A percentile compares a stretch with the other conserved stretches of the same genome.
Evolutionary conservation across 2,797 vertebrate genomes (phyloP).

Genomic region (Melopsittacus undulatus): DNA sequence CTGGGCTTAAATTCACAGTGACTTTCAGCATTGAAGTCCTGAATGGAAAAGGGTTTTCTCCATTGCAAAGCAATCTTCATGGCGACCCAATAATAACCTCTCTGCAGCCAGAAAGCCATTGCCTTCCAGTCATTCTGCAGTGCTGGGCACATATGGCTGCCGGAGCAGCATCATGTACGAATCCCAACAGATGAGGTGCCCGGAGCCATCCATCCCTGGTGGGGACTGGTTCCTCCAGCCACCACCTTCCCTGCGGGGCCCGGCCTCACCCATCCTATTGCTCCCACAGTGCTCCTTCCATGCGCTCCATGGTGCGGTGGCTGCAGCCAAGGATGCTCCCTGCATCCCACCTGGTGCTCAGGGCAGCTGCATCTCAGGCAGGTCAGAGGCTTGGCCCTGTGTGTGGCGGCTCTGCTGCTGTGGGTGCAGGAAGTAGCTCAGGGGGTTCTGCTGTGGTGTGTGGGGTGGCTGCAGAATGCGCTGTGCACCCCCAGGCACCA

Average conservation of each 20-base stretch:
- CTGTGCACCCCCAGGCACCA: conserved; percentile 69
- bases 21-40: conserved; percentile 23
- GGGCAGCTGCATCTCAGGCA: conserved; percentile 84
- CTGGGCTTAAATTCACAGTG: conserved; percentile 59
- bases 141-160: not conserved
- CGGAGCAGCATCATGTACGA: rapidly evolving
- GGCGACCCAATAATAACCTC: not conserved
- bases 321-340: not conserved
- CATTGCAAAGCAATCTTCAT: not conserved
- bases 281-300: rapidly evolving
- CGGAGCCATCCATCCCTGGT: not conserved
- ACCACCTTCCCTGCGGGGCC: not conserved
- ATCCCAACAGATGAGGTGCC: not conserved
- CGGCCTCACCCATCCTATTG: rapidly evolving
- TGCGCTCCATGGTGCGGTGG: rapidly evolving
- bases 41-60: not conserved
- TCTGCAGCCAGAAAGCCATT: not conserved
- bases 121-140: not conserved
- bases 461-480: conserved; percentile 79
- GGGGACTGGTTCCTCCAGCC: not conserved
- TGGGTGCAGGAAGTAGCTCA: conserved; percentile 81
- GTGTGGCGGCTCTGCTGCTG: conserved; percentile 82
- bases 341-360: conserved; percentile 63
- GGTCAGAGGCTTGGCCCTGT: conserved; percentile 81
- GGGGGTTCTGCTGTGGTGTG: conserved; percentile 74